Evolutionary conservation across 2,888 invertebrate genomes (phyloP).

Genomic region (Anagyrus pseudococci): DNA sequence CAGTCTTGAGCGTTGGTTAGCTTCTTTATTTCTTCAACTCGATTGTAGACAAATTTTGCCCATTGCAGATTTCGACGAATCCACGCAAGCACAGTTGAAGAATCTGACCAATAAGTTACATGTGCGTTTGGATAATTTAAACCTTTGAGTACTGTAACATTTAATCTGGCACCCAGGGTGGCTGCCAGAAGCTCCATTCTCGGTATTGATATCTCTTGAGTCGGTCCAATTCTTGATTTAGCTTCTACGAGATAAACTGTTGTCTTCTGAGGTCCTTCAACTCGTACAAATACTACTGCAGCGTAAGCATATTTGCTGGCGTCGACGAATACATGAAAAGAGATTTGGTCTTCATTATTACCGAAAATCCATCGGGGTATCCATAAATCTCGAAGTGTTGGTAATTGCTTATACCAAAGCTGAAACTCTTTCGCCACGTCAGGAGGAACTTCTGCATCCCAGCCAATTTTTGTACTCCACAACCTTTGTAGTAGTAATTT

Average conservation of each 20-base stretch:
- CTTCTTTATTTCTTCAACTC: neutral
- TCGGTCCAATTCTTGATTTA: constrained; percentile 18
- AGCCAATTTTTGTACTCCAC: constrained; percentile 6
- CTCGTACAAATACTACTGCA: constrained; percentile 10
- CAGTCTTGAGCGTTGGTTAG: neutral
- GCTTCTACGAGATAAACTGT: constrained; percentile 11
- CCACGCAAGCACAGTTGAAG: constrained; percentile 46
- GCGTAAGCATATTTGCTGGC: constrained; percentile 40
- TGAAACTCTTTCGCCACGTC: neutral
- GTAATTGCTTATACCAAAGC: neutral
- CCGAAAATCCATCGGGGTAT: constrained; percentile 12
- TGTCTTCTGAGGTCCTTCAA: neutral
- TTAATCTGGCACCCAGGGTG: constrained; percentile 1
- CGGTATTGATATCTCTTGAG: constrained; percentile 33
- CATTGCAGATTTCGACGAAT: constrained; percentile 42
- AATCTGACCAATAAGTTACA: constrained; percentile 46
- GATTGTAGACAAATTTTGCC: constrained; percentile 46
- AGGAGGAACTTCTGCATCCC: constrained; percentile 8
- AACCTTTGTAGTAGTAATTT: constrained; percentile 6
- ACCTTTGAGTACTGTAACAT: neutral
- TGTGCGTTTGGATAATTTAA: neutral
- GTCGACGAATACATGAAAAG: constrained; percentile 47
- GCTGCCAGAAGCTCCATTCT: constrained; percentile 1
- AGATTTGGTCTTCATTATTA: neutral
- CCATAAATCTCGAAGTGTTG: neutral